A percentile compares a stretch with the other conserved stretches of the same genome.
phyloP scores from a whole-genome alignment of 2,113 vertebrate genomes.

The Carettochelys insculpta region DNA sequence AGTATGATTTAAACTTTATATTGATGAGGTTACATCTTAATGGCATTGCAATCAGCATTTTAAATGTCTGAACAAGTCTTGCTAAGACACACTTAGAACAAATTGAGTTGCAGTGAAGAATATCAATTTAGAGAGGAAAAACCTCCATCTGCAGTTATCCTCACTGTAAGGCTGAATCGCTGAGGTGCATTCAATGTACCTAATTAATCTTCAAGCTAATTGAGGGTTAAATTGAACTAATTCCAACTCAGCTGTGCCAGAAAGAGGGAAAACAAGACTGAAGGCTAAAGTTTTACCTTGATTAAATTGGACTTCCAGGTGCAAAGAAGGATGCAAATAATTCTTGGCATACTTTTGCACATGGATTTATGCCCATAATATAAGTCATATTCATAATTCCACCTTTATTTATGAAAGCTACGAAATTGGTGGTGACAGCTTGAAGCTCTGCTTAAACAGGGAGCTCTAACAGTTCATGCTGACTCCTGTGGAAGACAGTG shows the following conservation, averaged over 20 bases:
- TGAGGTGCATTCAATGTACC: background rate
- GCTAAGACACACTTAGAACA: background rate
- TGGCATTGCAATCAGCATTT: background rate
- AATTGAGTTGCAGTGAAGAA: background rate
- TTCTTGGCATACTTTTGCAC: background rate
- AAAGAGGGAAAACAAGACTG: background rate
- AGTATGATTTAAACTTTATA: background rate
- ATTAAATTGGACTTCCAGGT: background rate
- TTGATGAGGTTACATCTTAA: background rate
- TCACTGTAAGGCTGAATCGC: background rate
- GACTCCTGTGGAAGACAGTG: background rate
- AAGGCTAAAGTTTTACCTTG: background rate
- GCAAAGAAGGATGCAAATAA: background rate
- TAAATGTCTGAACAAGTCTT: background rate
- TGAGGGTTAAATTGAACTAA: background rate
- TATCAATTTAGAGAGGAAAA: background rate
- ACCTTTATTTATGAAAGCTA: background rate
- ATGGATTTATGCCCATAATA: background rate
- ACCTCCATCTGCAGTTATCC: background rate
- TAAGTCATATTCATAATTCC: background rate
- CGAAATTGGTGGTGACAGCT: background rate
- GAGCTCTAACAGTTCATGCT: background rate
- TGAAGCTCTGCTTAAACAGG: background rate
- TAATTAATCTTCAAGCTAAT: background rate
- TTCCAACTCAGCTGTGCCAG: background rate